phyloP scores from a whole-genome alignment of 2,797 vertebrate species.

The Epinephelus coioides region DNA sequence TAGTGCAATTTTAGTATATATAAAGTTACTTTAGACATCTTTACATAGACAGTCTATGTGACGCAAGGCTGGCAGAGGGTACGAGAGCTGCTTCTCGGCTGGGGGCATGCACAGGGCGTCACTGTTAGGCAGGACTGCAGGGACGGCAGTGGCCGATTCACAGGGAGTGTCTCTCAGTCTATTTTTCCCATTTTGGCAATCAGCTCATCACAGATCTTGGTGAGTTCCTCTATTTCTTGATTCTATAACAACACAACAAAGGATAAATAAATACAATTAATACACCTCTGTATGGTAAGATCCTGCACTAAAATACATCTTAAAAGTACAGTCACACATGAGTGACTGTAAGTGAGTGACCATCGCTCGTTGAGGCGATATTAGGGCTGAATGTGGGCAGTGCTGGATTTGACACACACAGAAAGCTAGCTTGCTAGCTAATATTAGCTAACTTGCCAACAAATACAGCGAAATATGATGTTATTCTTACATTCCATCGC shows the following conservation, averaged over 20 bases:
- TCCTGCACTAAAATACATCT: not conserved
- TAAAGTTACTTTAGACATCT: constrained; percentile 55
- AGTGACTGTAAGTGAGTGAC: no score
- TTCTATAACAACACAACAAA: constrained; percentile 85
- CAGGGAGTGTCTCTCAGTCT: constrained; percentile 84
- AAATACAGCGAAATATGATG: no score
- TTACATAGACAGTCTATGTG: constrained; percentile 66
- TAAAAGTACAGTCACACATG: not conserved
- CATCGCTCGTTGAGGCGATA: no score
- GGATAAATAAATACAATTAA: constrained; percentile 8
- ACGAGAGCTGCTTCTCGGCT: constrained; percentile 49
- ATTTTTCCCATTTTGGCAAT: constrained; percentile 96
- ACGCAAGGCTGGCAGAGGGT: constrained; percentile 42
- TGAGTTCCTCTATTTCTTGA: constrained; percentile 98
- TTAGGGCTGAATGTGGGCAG: no score
- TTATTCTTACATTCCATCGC: no score
- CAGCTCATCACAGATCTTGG: constrained; percentile 99
- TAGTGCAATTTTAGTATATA: constrained; percentile 66
- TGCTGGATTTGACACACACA: no score
- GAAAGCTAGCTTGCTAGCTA: no score
- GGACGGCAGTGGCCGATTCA: constrained; percentile 19
- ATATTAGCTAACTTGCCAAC: no score
- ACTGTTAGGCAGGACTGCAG: constrained; percentile 43
- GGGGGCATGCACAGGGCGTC: constrained; percentile 61
- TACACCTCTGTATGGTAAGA: not conserved